Percentiles rank a stretch among this genome's conserved stretches.
phyloP scores from a whole-genome alignment of 1,140 invertebrate genomes.

The Paralvinella palmiformis region DNA sequence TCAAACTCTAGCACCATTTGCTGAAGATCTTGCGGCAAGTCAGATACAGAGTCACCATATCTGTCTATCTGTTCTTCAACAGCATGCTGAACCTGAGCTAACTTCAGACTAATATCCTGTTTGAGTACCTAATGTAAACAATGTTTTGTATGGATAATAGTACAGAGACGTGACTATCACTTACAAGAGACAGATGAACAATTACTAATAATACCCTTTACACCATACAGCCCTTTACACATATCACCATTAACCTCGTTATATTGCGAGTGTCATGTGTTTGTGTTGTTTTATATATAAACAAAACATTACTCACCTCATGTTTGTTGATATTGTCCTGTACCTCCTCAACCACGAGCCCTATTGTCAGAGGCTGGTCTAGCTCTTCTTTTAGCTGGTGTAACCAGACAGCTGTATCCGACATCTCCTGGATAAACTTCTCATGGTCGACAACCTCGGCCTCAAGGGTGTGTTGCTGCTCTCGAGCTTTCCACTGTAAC shows the following conservation, averaged over 20 bases:
- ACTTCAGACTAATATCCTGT: constrained; percentile 29
- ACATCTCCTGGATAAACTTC: not conserved
- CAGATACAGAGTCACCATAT: not conserved
- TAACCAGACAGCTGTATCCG: not conserved
- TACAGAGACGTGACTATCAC: too few relatives aligned
- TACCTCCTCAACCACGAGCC: not conserved
- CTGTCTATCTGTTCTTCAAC: constrained; percentile 27
- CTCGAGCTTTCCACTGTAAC: constrained; percentile 23
- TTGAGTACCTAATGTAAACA: constrained; percentile 27
- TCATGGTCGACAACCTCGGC: constrained; percentile 30
- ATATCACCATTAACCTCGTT: too few relatives aligned
- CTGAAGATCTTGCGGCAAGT: not conserved
- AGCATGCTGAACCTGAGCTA: constrained; percentile 28
- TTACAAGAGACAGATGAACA: too few relatives aligned
- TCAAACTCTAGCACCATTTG: not conserved
- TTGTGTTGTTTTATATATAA: too few relatives aligned
- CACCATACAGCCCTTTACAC: too few relatives aligned
- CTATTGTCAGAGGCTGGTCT: not conserved
- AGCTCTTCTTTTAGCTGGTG: not conserved
- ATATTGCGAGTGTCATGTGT: too few relatives aligned
- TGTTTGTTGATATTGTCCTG: not conserved
- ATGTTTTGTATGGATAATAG: not conserved
- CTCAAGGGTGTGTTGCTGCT: constrained; percentile 24
- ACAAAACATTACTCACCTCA: not conserved
- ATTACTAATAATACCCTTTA: too few relatives aligned